phyloP scores from a whole-genome alignment of 1,140 invertebrate species.

The Ganaspis sp. region DNA sequence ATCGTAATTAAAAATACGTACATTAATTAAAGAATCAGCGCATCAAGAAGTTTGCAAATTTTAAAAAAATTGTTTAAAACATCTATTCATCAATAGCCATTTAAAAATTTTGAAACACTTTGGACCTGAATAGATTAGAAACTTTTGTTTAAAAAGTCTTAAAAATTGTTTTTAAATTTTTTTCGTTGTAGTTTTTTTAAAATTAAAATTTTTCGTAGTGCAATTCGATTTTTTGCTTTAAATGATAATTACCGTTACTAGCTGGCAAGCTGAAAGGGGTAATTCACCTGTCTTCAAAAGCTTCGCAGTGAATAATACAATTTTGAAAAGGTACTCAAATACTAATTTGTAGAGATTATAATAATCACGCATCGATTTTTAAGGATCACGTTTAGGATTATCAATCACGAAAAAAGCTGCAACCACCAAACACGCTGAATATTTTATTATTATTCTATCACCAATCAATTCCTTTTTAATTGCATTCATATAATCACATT shows the following conservation, averaged over 20 bases:
- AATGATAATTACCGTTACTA: slow-evolving; percentile 52
- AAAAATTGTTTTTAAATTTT: too few relatives aligned
- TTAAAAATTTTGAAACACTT: too few relatives aligned
- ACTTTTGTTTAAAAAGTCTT: too few relatives aligned
- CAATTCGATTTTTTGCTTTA: slow-evolving; percentile 33
- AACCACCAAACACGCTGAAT: neutral
- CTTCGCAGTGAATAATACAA: slow-evolving; percentile 58
- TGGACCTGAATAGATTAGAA: too few relatives aligned
- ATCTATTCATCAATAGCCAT: too few relatives aligned
- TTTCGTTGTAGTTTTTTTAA: neutral
- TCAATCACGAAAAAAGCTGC: neutral
- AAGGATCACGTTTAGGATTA: neutral
- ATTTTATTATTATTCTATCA: too few relatives aligned
- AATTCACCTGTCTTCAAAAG: slow-evolving; percentile 61
- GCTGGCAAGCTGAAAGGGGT: slow-evolving; percentile 54
- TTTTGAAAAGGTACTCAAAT: slow-evolving; percentile 57
- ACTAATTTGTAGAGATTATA: neutral
- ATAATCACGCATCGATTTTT: neutral
- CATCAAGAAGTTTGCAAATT: too few relatives aligned
- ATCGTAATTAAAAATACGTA: too few relatives aligned
- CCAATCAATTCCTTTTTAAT: too few relatives aligned
- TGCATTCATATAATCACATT: too few relatives aligned
- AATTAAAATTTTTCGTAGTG: neutral
- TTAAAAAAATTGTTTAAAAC: too few relatives aligned
- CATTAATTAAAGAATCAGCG: too few relatives aligned